Base-by-base conservation (phyloP, 2,888 invertebrate species). In the Malthinus flaveolus region DNA sequence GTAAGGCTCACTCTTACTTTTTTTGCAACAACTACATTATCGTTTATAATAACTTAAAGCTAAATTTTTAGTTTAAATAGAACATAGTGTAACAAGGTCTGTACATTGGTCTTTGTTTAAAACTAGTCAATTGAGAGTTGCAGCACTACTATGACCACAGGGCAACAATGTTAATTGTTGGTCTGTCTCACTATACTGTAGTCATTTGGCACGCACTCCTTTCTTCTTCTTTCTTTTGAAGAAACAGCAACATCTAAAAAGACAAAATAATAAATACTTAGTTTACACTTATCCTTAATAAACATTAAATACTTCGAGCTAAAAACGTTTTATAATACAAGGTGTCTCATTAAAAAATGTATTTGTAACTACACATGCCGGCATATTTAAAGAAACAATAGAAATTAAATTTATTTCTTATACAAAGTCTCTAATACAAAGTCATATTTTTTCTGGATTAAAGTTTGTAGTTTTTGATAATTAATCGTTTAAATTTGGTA, bases 211-310 rank as follows among this genome's bases (percentile, higher is more conserved):
- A 65, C 78, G 74, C 59, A 75, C 73, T 54, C 75, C 77, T 89
- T 96, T 95, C 90, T 97, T 97, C 93, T 96, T 96, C 92, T 95
- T 96, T 81, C 95, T 90, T 83, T 95, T 95, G 87, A 95, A 95
- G 88, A 97, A 97, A 84, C 96, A 97, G 84, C 97, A 97, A 87
- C 97, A 97, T 85, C 96, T 96, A 83, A 78, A 87, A 23, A 23
- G 5, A 85, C 32, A 37, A 39, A 9, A 45, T 9, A 53, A 12
- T 23, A 3, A 23, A 23, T 23, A 23, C 23, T n/a, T n/a, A n/a
- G n/a, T n/a, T n/a, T n/a, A n/a, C n/a, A n/a, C n/a, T n/a, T n/a
- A n/a, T n/a, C n/a, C n/a, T n/a, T n/a, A n/a, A n/a, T n/a, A n/a
- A n/a, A n/a, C n/a, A n/a, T n/a, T n/a, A n/a, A n/a, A n/a, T n/a